Percentiles rank a stretch among this genome's conserved stretches.
These are phyloP conservation scores for Sebastes hopkinsi DNA, from an alignment of 2,797 vertebrate genomes.

Conservation along the genomic window DNA sequence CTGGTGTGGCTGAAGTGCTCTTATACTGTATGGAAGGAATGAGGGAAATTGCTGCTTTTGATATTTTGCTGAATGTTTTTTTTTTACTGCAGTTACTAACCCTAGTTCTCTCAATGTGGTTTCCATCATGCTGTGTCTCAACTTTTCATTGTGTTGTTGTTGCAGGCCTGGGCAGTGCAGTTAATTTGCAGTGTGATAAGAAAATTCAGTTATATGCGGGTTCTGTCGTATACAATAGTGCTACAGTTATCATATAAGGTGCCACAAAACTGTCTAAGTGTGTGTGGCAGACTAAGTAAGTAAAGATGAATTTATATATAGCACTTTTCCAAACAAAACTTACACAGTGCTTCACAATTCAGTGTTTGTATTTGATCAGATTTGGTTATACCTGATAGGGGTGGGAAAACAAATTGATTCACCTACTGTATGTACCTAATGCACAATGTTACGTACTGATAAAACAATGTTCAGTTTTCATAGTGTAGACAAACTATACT, in stretches of 20 bases:
- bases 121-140: conserved; percentile 40
- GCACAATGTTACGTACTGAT: too few relatives aligned
- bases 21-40: conserved; percentile 10
- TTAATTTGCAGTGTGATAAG: conserved; percentile 17
- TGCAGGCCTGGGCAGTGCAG: conserved; percentile 6
- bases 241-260: background rate
- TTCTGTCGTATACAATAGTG: conserved; percentile 3
- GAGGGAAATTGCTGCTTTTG: conserved; percentile 18
- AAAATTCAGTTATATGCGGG: conserved; percentile 9
- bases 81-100: conserved; percentile 23
- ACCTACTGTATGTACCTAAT: too few relatives aligned
- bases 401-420: too few relatives aligned
- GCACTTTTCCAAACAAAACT: too few relatives aligned
- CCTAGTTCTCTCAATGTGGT: conserved; percentile 2
- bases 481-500: too few relatives aligned
- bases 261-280: background rate
- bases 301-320: background rate
- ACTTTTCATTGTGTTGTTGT: conserved; percentile 42
- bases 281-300: background rate
- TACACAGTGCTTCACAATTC: background rate
- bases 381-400: background rate
- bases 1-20: conserved; percentile 13
- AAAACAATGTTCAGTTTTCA: too few relatives aligned
- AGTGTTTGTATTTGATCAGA: background rate
- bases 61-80: conserved; percentile 30